phyloP scores from a whole-genome alignment of 2,888 invertebrate genomes.

The Ornithoptera alexandrae region DNA sequence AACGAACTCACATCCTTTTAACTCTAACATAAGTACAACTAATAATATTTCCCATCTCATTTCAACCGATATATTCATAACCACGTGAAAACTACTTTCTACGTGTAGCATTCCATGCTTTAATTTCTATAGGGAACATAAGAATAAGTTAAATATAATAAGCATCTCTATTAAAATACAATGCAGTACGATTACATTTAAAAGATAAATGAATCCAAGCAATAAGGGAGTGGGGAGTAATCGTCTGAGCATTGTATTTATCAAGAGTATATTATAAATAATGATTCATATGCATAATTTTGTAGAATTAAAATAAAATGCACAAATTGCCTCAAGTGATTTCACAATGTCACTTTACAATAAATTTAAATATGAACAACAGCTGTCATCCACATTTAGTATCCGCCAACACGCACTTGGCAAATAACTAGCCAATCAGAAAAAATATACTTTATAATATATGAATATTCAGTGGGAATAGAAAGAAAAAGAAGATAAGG shows the following conservation, averaged over 20 bases:
- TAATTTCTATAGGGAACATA: slow-evolving; percentile 46
- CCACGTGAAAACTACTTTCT: neutral
- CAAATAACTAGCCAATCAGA: neutral
- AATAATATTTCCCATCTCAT: slow-evolving; percentile 2
- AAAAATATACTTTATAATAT: neutral
- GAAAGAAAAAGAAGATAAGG: neutral
- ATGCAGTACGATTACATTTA: slow-evolving; percentile 1
- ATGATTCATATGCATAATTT: neutral
- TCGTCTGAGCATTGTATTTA: neutral
- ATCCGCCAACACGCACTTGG: too few species aligned
- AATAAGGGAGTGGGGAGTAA: neutral
- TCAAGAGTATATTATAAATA: neutral
- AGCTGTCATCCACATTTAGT: neutral
- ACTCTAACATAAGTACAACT: slow-evolving; percentile 16
- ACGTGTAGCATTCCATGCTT: slow-evolving; percentile 51
- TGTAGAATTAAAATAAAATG: neutral
- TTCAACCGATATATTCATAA: slow-evolving; percentile 4
- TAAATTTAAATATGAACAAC: neutral
- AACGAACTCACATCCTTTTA: slow-evolving; percentile 38
- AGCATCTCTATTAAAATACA: neutral
- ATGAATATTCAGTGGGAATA: neutral
- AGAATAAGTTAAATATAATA: slow-evolving; percentile 44
- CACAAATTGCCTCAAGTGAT: neutral
- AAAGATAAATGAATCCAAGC: slow-evolving; percentile 1
- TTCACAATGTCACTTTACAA: neutral